A percentile compares a stretch with the other conserved stretches of the same genome.
Evolutionary conservation across 2,113 vertebrate species (phyloP).

Genomic region (Atrichornis clamosus): DNA sequence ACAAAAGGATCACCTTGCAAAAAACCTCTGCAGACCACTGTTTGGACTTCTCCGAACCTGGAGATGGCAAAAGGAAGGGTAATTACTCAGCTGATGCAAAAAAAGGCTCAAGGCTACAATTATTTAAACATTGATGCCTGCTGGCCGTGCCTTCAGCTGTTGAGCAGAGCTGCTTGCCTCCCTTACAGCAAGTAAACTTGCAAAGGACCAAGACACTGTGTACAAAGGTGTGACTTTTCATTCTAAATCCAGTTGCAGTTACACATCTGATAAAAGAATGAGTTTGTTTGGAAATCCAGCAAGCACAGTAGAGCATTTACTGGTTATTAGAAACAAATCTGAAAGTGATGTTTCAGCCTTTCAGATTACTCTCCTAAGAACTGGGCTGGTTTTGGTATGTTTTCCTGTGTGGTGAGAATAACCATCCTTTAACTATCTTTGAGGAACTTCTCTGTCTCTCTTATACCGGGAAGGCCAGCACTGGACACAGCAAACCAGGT

Average conservation of each 20-base stretch:
- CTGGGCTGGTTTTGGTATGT: not conserved
- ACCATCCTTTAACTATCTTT: not conserved
- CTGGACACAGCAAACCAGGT: not conserved
- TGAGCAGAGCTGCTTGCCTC: not conserved
- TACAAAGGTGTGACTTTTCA: not conserved
- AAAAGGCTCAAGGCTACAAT: not conserved
- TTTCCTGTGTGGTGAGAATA: not conserved
- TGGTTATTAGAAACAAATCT: not conserved
- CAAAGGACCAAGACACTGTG: not conserved
- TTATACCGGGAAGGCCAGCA: not conserved
- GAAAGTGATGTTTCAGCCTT: not conserved
- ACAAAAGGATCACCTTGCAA: not conserved
- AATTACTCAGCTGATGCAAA: conserved; percentile 11
- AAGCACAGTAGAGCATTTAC: not conserved
- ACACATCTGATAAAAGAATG: accelerated
- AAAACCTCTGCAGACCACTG: not conserved
- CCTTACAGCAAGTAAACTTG: not conserved
- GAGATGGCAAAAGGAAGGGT: not conserved
- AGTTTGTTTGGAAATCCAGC: not conserved
- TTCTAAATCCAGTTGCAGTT: not conserved
- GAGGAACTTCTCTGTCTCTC: not conserved
- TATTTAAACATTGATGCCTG: not conserved
- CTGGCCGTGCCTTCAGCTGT: not conserved
- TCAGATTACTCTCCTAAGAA: not conserved
- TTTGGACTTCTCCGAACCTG: not conserved